These are phyloP conservation scores for Miichthys miiuy DNA, from an alignment of 2,797 vertebrate genomes.

Conservation along the genomic window DNA sequence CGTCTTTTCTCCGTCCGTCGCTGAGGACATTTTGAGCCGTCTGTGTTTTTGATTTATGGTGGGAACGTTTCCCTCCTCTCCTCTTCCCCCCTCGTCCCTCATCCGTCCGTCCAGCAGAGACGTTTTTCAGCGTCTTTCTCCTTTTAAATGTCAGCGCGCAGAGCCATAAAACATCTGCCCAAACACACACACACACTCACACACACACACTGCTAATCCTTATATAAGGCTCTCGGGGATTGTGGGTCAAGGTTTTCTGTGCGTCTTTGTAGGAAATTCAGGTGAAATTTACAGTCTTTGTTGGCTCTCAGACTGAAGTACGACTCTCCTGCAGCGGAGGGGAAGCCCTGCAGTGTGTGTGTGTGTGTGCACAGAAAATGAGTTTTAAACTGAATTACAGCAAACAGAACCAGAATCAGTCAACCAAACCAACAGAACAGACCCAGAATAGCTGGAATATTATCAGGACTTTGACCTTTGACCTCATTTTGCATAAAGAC, in stretches of 20 bases:
- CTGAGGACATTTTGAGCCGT: too few relatives aligned
- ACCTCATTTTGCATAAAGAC: not conserved
- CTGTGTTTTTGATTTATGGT: conserved; percentile 51
- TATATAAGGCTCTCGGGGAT: conserved; percentile 51
- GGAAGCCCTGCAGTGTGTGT: conserved; percentile 21
- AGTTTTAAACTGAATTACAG: not conserved
- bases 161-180: conserved; percentile 56
- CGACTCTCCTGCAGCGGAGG: conserved; percentile 19
- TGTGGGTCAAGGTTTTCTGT: conserved; percentile 71
- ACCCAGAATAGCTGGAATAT: not conserved
- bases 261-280: conserved; percentile 50
- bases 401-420: not conserved
- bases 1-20: too few relatives aligned
- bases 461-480: not conserved
- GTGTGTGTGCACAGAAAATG: not conserved
- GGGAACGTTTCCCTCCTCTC: conserved; percentile 41
- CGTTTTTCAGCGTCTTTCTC: conserved; percentile 80
- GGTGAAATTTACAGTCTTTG: conserved; percentile 49
- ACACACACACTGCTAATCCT: conserved; percentile 29
- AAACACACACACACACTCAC: conserved; percentile 1
- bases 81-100: conserved; percentile 51
- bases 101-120: conserved; percentile 83
- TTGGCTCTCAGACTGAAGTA: not conserved
- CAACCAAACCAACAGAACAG: too few relatives aligned
- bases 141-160: conserved; percentile 57